Evolutionary conservation across 2,888 invertebrate genomes (phyloP).

Genomic region (Mantis religiosa): DNA sequence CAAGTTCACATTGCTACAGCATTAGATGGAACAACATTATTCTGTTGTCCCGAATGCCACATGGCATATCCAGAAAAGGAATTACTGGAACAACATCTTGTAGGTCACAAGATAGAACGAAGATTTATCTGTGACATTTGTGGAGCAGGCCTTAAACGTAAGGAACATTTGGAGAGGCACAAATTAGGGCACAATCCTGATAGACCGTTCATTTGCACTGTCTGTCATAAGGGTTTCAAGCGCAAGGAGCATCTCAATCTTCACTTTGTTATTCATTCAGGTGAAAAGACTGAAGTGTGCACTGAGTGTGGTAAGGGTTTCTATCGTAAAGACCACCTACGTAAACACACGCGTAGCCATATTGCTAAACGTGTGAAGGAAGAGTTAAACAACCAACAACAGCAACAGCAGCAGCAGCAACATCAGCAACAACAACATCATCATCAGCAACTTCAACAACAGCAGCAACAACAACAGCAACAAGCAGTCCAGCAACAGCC

Average conservation of each 20-base stretch:
- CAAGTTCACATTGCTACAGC: slow-evolving; percentile 73
- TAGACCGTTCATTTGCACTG: slow-evolving; percentile 71
- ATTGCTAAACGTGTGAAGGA: slow-evolving; percentile 71
- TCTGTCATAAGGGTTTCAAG: slow-evolving; percentile 74
- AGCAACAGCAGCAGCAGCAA: slow-evolving; percentile 41
- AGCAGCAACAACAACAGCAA: slow-evolving; percentile 35
- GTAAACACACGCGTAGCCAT: slow-evolving; percentile 76
- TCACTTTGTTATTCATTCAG: slow-evolving; percentile 80
- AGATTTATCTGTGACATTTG: slow-evolving; percentile 42
- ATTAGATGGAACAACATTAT: slow-evolving; percentile 68
- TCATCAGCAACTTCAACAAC: slow-evolving; percentile 37
- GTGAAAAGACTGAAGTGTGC: slow-evolving; percentile 77
- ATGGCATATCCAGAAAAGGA: slow-evolving; percentile 79
- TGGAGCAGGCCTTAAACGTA: slow-evolving; percentile 58
- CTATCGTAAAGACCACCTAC: slow-evolving; percentile 74
- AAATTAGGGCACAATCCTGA: slow-evolving; percentile 78
- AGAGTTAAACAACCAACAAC: slow-evolving; percentile 48
- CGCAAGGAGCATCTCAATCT: slow-evolving; percentile 77
- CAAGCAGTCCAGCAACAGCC: slow-evolving; percentile 35
- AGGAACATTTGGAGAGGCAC: slow-evolving; percentile 73
- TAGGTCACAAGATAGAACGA: slow-evolving; percentile 75
- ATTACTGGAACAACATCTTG: slow-evolving; percentile 64
- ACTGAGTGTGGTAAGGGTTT: slow-evolving; percentile 63
- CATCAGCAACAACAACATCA: slow-evolving; percentile 37
- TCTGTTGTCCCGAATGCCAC: slow-evolving; percentile 76